These are phyloP conservation scores for Anniella stebbinsi DNA, from an alignment of 2,797 vertebrate genomes.

Conservation along the genomic window DNA sequence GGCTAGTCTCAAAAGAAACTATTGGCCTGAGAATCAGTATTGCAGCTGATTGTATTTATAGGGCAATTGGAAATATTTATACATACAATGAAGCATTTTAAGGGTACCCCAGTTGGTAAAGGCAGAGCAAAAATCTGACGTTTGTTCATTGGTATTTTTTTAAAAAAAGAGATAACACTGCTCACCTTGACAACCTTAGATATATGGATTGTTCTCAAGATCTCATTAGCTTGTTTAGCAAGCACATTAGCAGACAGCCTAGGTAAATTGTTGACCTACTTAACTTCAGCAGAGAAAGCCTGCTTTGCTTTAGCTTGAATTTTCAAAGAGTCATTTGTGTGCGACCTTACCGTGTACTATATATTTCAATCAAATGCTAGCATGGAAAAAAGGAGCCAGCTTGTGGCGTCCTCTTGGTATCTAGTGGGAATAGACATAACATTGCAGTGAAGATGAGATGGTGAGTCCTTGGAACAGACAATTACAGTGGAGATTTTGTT, in stretches of 20 bases:
- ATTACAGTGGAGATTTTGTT: constrained; percentile 64
- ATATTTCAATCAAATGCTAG: constrained; percentile 69
- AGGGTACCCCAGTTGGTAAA: constrained; percentile 45
- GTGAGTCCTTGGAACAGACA: constrained; percentile 64
- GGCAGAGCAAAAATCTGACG: constrained; percentile 64
- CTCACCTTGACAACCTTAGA: constrained; percentile 75
- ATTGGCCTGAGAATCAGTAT: constrained; percentile 55
- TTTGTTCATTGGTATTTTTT: constrained; percentile 59
- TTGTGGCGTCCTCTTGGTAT: constrained; percentile 51
- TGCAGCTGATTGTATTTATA: constrained; percentile 61
- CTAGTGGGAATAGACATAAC: constrained; percentile 54
- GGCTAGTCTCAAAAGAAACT: neutral
- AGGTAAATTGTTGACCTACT: constrained; percentile 75
- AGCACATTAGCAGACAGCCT: constrained; percentile 68
- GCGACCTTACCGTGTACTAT: constrained; percentile 74
- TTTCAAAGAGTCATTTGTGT: constrained; percentile 60
- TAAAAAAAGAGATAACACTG: constrained; percentile 65
- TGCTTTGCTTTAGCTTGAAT: constrained; percentile 63
- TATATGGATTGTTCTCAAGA: constrained; percentile 75
- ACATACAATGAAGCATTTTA: constrained; percentile 59
- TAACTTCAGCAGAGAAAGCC: constrained; percentile 70
- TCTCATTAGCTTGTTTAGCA: constrained; percentile 72
- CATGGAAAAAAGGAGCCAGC: constrained; percentile 57
- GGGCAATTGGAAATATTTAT: neutral
- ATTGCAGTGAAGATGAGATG: constrained; percentile 64